Evolutionary conservation across 2,888 invertebrate species (phyloP).

Genomic region (Drosophila maculinotata): DNA sequence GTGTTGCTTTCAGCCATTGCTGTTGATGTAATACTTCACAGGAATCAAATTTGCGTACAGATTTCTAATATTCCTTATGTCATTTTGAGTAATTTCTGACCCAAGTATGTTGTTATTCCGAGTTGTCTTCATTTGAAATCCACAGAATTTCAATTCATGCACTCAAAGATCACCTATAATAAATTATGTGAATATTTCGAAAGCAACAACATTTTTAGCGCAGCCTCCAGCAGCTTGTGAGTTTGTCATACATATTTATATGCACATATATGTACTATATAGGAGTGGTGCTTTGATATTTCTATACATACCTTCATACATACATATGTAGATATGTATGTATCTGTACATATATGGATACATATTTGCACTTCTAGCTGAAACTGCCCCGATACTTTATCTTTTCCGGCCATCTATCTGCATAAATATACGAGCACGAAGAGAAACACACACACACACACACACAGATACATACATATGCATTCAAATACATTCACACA

Average conservation of each 20-base stretch:
- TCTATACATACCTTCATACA: background rate
- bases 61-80: too few relatives aligned
- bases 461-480: constrained; percentile 15
- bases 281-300: constrained; percentile 9
- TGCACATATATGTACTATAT: background rate
- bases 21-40: constrained; percentile 31
- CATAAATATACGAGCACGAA: constrained; percentile 67
- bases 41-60: constrained; percentile 1
- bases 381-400: constrained; percentile 67
- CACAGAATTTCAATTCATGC: background rate
- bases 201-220: constrained; percentile 3
- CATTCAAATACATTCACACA: constrained; percentile 6
- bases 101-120: background rate
- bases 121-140: background rate
- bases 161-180: constrained; percentile 4
- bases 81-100: too few relatives aligned
- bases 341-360: constrained; percentile 17
- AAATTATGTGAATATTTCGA: constrained; percentile 13
- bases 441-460: constrained; percentile 23
- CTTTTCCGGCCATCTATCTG: constrained; percentile 82
- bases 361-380: constrained; percentile 51
- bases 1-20: background rate
- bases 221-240: background rate
- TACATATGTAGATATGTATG: background rate
- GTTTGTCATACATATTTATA: constrained; percentile 7